Percentiles rank a stretch among this genome's conserved stretches.
phyloP scores from a whole-genome alignment of 53 echinoderm and acorn worm species.

The Antedon mediterranea region DNA sequence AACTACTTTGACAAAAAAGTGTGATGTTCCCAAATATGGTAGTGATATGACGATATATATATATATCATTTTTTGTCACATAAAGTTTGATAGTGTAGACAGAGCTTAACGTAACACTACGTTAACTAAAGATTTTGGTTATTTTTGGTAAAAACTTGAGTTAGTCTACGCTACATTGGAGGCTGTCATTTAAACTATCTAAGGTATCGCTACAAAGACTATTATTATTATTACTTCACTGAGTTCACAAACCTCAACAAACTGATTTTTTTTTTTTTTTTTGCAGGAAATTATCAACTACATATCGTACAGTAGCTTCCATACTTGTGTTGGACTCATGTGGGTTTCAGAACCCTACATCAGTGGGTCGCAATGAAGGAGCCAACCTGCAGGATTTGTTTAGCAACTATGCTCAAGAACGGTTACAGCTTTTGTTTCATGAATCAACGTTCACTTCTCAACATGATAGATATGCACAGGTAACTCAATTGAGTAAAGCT shows the following conservation, averaged over 20 bases:
- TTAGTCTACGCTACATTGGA: no score
- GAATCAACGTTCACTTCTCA: conserved; percentile 60
- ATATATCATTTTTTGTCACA: no score
- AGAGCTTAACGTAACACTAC: no score
- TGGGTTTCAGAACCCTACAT: conserved; percentile 77
- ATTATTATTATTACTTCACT: no score
- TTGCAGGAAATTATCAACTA: conserved; percentile 46
- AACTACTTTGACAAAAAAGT: no score
- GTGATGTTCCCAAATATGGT: no score
- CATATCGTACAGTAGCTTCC: conserved; percentile 66
- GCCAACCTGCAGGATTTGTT: conserved; percentile 80
- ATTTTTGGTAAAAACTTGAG: no score
- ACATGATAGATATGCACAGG: conserved; percentile 97
- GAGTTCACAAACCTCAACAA: no score
- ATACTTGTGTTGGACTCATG: conserved; percentile 72
- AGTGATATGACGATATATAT: no score
- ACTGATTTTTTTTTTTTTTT: no score
- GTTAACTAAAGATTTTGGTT: no score
- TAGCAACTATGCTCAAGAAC: conserved; percentile 88
- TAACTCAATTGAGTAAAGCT: conserved; percentile 13
- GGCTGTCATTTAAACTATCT: neutral
- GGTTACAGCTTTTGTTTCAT: conserved; percentile 65
- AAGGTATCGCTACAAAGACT: neutral
- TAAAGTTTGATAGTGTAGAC: no score
- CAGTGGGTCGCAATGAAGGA: conserved; percentile 49